Percentiles rank a stretch among this genome's conserved stretches.
Evolutionary conservation across 92 coral and sea anemone species (phyloP).

Genomic region (Bergia sp.): DNA sequence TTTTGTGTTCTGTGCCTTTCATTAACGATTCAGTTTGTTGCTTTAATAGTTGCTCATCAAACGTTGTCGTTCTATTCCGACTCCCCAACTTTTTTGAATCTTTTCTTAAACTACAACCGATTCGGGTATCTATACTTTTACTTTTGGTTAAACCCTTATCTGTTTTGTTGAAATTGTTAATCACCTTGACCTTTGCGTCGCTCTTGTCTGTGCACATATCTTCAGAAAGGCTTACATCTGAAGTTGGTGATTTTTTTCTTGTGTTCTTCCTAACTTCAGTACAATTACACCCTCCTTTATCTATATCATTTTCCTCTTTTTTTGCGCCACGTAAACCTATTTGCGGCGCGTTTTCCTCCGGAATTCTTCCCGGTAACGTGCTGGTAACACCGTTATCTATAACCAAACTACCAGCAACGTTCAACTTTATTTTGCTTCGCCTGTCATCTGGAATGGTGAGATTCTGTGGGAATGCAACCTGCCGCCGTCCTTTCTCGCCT

Average conservation of each 20-base stretch:
- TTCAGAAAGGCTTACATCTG: neutral
- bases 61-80: neutral
- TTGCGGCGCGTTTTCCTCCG: neutral
- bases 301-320: neutral
- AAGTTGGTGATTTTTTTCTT: neutral
- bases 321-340: neutral
- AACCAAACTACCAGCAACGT: neutral
- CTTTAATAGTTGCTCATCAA: neutral
- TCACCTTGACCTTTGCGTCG: neutral
- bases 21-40: conserved; percentile 15
- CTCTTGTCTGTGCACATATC: neutral
- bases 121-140: neutral
- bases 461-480: neutral
- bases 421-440: conserved; percentile 12
- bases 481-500: conserved; percentile 4
- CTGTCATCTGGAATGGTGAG: conserved; percentile 39
- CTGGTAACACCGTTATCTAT: conserved; percentile 2
- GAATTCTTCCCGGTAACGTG: neutral
- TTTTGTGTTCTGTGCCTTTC: neutral
- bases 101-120: neutral
- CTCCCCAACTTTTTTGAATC: neutral
- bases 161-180: neutral
- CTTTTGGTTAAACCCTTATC: neutral
- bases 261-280: neutral
- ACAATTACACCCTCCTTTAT: neutral